Base-by-base conservation (phyloP, 2,113 vertebrate genomes). In the Noctilio leporinus region DNA sequence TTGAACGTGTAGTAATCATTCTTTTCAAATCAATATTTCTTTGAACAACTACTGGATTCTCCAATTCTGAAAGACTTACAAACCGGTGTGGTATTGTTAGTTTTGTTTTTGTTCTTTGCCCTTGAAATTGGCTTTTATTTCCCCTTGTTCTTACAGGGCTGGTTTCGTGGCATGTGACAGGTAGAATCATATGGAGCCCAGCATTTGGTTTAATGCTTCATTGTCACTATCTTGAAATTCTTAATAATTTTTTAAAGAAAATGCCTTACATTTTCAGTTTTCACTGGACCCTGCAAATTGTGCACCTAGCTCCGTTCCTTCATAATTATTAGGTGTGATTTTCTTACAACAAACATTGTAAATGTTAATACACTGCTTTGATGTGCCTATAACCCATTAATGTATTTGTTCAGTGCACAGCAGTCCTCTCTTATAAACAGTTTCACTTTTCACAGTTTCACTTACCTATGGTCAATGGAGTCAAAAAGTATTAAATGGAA, bases 91-190 rank as follows among this genome's bases (percentile, higher is more conserved):
- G 14, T 43, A 59, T 64, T 75, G 2, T 76, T 87, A 35, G 0
- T n/a, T 91, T 90, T 55, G 30, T 14, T 81, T 93, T 93, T 87
- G 12, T 75, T 84, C 51, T 72, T 81, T 77, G 12, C 2, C 45
- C 30, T 93, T 91, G 30, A 91, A 85, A 80, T 62, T 64, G 10
- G 35, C 7, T 78, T 95, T 80, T 45, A 88, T 57, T 40, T 73
- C n/a, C 82, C 49, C 4, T 19, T n/a, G 10, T 24, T 45, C 51
- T 45, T 57, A n/a, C 7, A 72, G 4, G 11, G 1, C 5, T 26
- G 24, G 22, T 20, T 75, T 87, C 20, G 26, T 15, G 22, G 4
- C 2, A 0, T 69, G 24, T 10, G 3, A 43, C 16, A n/a, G 10
- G 8, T 51, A 28, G 1, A 15, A 5, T 28, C 47, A 69, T 24